Evolutionary conservation across 2,797 vertebrate genomes (phyloP).

Genomic region (Prunella strophiata): DNA sequence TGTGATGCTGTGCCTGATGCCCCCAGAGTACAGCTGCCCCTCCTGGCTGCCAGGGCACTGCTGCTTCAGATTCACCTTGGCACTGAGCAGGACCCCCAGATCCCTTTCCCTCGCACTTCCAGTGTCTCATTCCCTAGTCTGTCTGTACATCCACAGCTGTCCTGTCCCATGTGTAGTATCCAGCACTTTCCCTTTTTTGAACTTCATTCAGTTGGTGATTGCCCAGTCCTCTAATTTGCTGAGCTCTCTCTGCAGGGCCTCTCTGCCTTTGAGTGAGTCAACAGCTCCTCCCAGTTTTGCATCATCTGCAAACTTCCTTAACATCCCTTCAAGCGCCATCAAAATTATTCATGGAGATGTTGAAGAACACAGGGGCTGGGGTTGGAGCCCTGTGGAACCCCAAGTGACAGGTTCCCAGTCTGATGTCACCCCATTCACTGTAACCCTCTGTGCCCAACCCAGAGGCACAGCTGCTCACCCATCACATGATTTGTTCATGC

Average conservation of each 20-base stretch:
- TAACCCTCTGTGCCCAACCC: neutral
- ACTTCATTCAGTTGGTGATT: neutral
- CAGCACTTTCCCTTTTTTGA: neutral
- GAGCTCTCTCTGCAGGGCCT: neutral
- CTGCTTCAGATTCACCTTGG: neutral
- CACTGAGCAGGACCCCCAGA: neutral
- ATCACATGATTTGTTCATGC: neutral
- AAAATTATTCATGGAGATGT: neutral
- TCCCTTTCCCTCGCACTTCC: neutral
- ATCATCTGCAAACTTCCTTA: neutral
- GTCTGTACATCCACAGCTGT: neutral
- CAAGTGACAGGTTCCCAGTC: neutral
- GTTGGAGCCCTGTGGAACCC: neutral
- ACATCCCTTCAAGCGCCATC: neutral
- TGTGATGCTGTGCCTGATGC: neutral
- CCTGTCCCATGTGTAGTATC: neutral
- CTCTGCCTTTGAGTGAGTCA: neutral
- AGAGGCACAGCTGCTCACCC: neutral
- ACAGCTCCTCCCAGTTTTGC: neutral
- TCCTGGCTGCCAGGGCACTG: neutral
- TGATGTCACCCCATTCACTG: neutral
- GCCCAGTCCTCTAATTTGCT: neutral
- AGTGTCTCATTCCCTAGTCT: neutral
- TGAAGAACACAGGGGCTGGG: neutral
- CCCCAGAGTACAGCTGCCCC: rapidly evolving